Conservation (phyloP, 2,113 vertebrate species). For the Sylvilagus bachmani region DNA sequence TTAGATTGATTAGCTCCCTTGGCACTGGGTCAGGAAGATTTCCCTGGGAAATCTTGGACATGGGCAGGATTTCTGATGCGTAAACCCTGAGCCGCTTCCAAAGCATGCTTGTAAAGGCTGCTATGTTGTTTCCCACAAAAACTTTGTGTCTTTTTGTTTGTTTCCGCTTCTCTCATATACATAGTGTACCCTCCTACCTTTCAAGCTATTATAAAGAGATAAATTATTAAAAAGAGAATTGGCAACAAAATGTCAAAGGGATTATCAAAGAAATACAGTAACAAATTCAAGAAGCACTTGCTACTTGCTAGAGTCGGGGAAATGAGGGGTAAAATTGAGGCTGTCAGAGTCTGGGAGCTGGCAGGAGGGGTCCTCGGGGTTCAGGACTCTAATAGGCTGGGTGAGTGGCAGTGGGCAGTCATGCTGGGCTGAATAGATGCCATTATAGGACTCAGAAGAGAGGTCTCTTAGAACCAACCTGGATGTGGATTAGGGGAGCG, state of each 20-base stretch:
- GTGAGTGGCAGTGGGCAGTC: rapidly evolving
- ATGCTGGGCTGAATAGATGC: not conserved
- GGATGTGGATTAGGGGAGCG: not conserved
- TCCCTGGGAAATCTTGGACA: too few relatives aligned
- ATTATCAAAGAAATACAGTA: not conserved
- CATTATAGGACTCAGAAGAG: not conserved
- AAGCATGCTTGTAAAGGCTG: too few relatives aligned
- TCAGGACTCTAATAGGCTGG: not conserved
- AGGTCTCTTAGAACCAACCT: not conserved
- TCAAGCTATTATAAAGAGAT: not conserved
- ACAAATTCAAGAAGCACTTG: not conserved
- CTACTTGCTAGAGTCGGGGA: not conserved
- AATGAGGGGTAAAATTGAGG: not conserved
- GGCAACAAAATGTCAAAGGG: not conserved
- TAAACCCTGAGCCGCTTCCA: too few relatives aligned
- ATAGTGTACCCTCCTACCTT: too few relatives aligned
- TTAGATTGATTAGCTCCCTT: too few relatives aligned
- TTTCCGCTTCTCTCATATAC: too few relatives aligned
- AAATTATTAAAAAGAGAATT: not conserved
- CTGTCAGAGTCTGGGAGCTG: not conserved
- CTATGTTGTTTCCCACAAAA: too few relatives aligned
- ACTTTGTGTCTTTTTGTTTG: too few relatives aligned
- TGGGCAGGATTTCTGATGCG: too few relatives aligned
- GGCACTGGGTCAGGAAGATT: too few relatives aligned
- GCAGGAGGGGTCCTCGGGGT: not conserved